Percentiles rank a stretch among this genome's conserved stretches.
Conservation (phyloP, 2,888 invertebrate genomes). For the Lycocerus yunnanus region DNA sequence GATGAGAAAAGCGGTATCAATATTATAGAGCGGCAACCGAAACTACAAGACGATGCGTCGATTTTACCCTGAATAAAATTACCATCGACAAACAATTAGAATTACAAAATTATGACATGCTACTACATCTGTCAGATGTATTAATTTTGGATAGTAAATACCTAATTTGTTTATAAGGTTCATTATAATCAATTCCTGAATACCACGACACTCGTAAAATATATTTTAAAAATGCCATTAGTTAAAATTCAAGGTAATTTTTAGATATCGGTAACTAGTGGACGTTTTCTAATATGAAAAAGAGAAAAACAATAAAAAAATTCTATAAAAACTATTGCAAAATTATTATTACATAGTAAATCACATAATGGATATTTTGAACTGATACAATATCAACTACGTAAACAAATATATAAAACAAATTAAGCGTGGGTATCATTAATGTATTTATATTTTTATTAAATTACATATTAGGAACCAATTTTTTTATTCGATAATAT, state of each 20-base stretch:
- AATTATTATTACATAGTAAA: not conserved
- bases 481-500: too few relatives aligned
- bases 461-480: too few relatives aligned
- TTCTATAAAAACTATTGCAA: not conserved
- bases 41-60: constrained; percentile 43
- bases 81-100: constrained; percentile 45
- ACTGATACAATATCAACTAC: not conserved
- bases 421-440: not conserved
- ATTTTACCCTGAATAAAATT: constrained; percentile 48
- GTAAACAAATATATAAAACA: not conserved
- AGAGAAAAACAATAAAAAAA: not conserved
- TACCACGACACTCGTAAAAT: not conserved
- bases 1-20: constrained; percentile 46
- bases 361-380: not conserved
- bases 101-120: constrained; percentile 45
- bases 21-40: constrained; percentile 53
- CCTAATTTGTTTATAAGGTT: not conserved
- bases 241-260: not conserved
- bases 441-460: not conserved
- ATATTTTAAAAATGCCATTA: not conserved
- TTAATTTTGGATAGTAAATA: not conserved
- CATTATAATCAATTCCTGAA: not conserved
- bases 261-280: not conserved
- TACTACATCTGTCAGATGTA: constrained; percentile 6
- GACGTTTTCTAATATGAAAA: not conserved